phyloP scores from a whole-genome alignment of 2,113 vertebrate genomes.

The Pygoscelis adeliae region DNA sequence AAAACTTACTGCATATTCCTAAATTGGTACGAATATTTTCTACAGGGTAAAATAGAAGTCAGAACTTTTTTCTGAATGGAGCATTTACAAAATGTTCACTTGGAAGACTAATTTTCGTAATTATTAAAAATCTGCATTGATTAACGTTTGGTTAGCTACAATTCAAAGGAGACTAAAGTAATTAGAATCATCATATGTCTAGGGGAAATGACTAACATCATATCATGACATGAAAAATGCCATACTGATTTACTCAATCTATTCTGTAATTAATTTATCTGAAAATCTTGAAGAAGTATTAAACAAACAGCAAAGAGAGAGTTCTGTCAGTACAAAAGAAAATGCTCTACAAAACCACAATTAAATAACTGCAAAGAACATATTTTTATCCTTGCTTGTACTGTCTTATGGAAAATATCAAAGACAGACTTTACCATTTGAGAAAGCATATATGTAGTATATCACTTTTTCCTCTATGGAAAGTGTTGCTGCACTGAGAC shows the following conservation, averaged over 20 bases:
- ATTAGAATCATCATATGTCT: background rate
- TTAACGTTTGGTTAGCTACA: background rate
- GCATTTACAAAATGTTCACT: background rate
- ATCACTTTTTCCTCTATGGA: background rate
- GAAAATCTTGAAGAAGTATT: background rate
- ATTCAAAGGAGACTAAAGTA: background rate
- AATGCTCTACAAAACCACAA: background rate
- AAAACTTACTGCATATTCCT: background rate
- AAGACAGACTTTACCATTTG: background rate
- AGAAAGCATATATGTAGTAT: background rate
- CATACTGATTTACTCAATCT: background rate
- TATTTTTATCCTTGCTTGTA: background rate
- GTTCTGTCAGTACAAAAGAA: background rate
- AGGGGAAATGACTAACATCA: background rate
- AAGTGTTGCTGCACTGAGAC: background rate
- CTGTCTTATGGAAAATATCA: background rate
- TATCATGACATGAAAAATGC: background rate
- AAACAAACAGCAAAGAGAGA: background rate
- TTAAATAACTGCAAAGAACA: background rate
- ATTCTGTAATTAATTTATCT: background rate
- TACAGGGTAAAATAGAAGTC: background rate
- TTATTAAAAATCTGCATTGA: background rate
- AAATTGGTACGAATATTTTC: background rate
- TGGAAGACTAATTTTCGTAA: background rate
- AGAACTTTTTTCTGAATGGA: background rate